Evolutionary conservation across 2,797 vertebrate genomes (phyloP).

Genomic region (Anas bernieri): DNA sequence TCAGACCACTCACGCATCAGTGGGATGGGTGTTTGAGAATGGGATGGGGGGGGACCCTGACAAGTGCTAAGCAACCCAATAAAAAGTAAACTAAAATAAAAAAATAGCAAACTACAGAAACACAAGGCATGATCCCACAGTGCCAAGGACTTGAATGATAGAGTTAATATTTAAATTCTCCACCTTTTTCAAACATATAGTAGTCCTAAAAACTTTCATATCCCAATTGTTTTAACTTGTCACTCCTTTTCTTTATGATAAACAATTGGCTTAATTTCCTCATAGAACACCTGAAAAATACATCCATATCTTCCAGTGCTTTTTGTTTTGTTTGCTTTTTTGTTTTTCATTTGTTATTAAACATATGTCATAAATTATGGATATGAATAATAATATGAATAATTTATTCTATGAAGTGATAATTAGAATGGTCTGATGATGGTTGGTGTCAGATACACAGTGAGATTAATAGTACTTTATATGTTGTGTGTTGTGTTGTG

Average conservation of each 20-base stretch:
- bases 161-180: not conserved
- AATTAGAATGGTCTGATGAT: not conserved
- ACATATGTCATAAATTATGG: too few relatives aligned
- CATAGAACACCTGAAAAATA: not conserved
- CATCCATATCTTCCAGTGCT: not conserved
- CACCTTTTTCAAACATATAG: not conserved
- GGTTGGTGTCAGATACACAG: not conserved
- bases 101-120: not conserved
- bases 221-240: not conserved
- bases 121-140: not conserved
- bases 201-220: not conserved
- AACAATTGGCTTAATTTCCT: constrained; percentile 2
- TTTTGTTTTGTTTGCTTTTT: not conserved
- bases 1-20: not conserved
- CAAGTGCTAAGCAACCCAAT: not conserved
- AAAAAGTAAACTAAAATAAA: not conserved
- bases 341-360: not conserved
- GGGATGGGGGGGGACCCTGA: not conserved
- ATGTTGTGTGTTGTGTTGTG: not conserved
- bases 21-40: not conserved
- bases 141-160: not conserved
- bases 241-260: not conserved
- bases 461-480: not conserved
- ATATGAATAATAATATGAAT: not conserved
- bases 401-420: not conserved